Conservation (phyloP, 2,888 invertebrate species). For the Linnaemya tessellans region DNA sequence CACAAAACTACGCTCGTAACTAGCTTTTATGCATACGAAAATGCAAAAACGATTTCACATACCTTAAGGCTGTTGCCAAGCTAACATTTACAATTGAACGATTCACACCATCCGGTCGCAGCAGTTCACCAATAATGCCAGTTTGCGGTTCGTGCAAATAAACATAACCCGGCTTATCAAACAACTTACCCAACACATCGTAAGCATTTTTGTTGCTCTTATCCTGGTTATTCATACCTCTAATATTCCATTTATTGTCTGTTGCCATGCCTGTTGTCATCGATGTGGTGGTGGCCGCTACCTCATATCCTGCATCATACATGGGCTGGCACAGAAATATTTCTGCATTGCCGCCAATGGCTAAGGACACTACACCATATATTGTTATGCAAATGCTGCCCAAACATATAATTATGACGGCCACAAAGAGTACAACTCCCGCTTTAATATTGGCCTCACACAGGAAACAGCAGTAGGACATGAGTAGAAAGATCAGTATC, state of each 20-base stretch:
- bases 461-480: conserved; percentile 82
- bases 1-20: not conserved
- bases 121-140: conserved; percentile 82
- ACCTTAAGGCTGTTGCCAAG: conserved; percentile 81
- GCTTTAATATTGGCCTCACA: conserved; percentile 82
- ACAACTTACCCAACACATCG: conserved; percentile 86
- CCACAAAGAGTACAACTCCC: conserved; percentile 80
- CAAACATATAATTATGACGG: conserved; percentile 80
- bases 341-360: conserved; percentile 83
- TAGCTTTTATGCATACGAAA: not conserved
- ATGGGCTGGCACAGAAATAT: conserved; percentile 88
- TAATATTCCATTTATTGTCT: conserved; percentile 57
- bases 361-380: conserved; percentile 81
- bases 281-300: conserved; percentile 3
- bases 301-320: conserved; percentile 85
- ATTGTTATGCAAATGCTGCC: conserved; percentile 80
- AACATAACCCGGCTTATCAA: conserved; percentile 88
- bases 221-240: conserved; percentile 28
- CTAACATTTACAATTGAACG: conserved; percentile 82
- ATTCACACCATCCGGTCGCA: conserved; percentile 81
- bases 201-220: conserved; percentile 80
- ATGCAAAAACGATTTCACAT: conserved; percentile 70
- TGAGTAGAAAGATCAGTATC: conserved; percentile 81
- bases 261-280: conserved; percentile 18
- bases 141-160: conserved; percentile 84